Conservation (phyloP, 2,888 invertebrate genomes). For the Melanargia galathea region DNA sequence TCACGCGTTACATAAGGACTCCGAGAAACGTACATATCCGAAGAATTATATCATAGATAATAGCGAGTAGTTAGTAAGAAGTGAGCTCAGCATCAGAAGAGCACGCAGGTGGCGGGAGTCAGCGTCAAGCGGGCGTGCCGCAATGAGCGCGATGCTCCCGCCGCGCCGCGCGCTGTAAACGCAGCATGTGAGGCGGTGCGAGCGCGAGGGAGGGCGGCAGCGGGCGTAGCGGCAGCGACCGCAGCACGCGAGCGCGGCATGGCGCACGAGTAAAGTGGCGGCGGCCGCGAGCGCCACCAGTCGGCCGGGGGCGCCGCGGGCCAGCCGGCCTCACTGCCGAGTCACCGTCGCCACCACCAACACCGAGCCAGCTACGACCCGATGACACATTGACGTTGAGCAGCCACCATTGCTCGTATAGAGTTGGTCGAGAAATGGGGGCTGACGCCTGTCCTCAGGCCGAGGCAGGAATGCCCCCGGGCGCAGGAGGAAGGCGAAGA, state of each 20-base stretch:
- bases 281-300: constrained; percentile 60
- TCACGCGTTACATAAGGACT: constrained; percentile 67
- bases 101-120: constrained; percentile 48
- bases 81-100: constrained; percentile 44
- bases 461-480: constrained; percentile 96
- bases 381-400: constrained; percentile 81
- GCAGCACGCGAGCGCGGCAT: constrained; percentile 54
- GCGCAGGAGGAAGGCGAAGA: constrained; percentile 87
- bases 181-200: constrained; percentile 55
- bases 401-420: constrained; percentile 98
- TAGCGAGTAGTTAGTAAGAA: constrained; percentile 40
- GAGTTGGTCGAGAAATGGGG: constrained; percentile 99
- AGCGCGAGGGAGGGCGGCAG: constrained; percentile 46
- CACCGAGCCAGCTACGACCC: constrained; percentile 66
- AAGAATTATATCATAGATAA: constrained; percentile 44
- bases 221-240: constrained; percentile 55
- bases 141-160: constrained; percentile 59
- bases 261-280: constrained; percentile 64
- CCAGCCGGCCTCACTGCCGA: constrained; percentile 69
- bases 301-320: constrained; percentile 75
- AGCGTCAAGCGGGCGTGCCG: constrained; percentile 56
- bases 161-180: constrained; percentile 51
- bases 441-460: constrained; percentile 98
- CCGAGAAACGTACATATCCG: constrained; percentile 53
- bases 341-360: constrained; percentile 52